Evolutionary conservation across 2,113 vertebrate genomes (phyloP).

Genomic region (Antigone vipio): DNA sequence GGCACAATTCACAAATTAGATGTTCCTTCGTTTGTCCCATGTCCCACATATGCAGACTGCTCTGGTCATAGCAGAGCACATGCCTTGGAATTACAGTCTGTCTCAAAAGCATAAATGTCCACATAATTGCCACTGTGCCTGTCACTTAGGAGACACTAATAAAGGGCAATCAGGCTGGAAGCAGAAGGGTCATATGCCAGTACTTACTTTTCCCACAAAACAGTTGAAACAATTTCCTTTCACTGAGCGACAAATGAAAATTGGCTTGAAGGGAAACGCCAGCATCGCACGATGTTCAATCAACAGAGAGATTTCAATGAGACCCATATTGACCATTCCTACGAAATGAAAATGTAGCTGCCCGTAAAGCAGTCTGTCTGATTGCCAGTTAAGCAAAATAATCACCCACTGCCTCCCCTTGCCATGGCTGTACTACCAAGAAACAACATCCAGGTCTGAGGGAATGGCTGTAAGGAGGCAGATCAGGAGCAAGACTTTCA

Average conservation of each 20-base stretch:
- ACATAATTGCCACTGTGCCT: background rate
- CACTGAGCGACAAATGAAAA: background rate
- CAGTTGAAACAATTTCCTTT: background rate
- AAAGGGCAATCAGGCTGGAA: background rate
- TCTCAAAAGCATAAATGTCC: background rate
- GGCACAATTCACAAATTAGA: background rate
- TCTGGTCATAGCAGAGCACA: background rate
- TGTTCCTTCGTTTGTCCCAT: background rate
- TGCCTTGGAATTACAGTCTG: background rate
- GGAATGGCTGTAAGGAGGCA: background rate
- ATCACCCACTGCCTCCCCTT: background rate
- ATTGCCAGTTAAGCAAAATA: background rate
- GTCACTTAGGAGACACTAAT: background rate
- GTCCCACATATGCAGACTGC: background rate
- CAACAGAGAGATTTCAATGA: background rate
- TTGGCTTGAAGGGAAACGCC: background rate
- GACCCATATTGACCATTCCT: background rate
- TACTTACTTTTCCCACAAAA: background rate
- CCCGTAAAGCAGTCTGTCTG: background rate
- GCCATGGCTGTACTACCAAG: background rate
- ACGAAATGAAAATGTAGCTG: background rate
- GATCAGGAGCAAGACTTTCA: background rate
- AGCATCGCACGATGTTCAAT: background rate
- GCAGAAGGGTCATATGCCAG: background rate
- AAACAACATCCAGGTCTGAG: background rate